Base-by-base conservation (phyloP, 2,888 invertebrate species). In the Mamestra brassicae region DNA sequence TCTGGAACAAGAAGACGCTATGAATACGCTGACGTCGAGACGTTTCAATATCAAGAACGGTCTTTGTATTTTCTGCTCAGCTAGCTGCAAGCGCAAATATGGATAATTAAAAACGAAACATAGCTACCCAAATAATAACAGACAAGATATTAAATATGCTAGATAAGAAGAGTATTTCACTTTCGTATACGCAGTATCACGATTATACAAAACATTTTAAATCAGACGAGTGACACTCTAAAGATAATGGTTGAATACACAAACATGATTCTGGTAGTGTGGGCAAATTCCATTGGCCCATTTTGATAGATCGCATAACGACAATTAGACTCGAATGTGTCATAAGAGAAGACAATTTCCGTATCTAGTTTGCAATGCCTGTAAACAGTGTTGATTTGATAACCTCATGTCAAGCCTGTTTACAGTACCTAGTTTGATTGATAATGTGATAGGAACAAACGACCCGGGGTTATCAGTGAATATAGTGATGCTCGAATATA, bases 371-470 rank as follows among this genome's bases (percentile, higher is more conserved):
- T 85, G 83, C 81, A 80, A 76, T 80, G 83, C 76, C 78, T 85
- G 87, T 89, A 90, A 91, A 91, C 90, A 92, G 74, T 85, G 83
- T 85, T 80, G 83, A 85, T 82, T 73, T 80, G 92, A 93, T 94
- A 93, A 93, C 94, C 94, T 86, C 83, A 62, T 84, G 90, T 86
- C 89, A 86, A 85, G 86, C 87, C 88, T 94, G 93, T 94, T 94
- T 93, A 93, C 92, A 88, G 91, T 92, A 89, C 91, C 92, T 91
- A 92, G 89, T 93, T 93, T 93, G 94, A 95, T 94, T 94, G 93
- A 94, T 93, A 92, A 90, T 85, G 90, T 89, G 92, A 93, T 93
- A 91, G 83, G 86, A 88, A 85, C 88, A 78, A 82, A 81, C 79
- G 92, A 90, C 92, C 91, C 74, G 65, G 84, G 94, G 95, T 94